A percentile compares a stretch with the other conserved stretches of the same genome.
Evolutionary conservation across 2,888 invertebrate species (phyloP).

Genomic region (Acrocera orbiculus): DNA sequence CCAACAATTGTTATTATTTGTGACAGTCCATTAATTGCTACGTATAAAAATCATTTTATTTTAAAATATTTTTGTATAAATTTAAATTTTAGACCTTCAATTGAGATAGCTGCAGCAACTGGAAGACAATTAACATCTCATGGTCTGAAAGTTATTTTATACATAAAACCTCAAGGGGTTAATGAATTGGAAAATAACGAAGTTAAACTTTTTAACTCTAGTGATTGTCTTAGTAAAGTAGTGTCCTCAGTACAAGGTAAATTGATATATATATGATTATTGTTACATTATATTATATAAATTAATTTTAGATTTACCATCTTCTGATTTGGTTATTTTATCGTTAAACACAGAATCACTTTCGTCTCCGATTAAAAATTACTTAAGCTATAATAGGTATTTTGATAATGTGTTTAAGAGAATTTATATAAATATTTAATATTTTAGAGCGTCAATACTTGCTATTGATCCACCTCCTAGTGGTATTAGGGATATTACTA

Average conservation of each 20-base stretch:
- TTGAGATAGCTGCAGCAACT: conserved; percentile 53
- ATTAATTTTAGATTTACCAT: conserved; percentile 24
- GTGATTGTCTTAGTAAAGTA: conserved; percentile 41
- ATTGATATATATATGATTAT: too few species aligned
- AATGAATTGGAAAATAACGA: conserved; percentile 38
- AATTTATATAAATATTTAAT: background rate
- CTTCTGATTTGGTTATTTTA: conserved; percentile 31
- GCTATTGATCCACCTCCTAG: conserved; percentile 58
- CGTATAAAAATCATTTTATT: background rate
- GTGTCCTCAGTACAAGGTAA: conserved; percentile 34
- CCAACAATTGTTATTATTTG: conserved; percentile 63
- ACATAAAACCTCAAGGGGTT: conserved; percentile 34
- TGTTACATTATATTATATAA: conserved; percentile 1
- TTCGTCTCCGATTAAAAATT: conserved; percentile 39
- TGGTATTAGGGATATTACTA: conserved; percentile 40
- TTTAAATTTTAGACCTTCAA: conserved; percentile 20
- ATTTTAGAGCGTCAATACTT: conserved; percentile 44
- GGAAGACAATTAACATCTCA: conserved; percentile 69
- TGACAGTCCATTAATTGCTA: conserved; percentile 22
- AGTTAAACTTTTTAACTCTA: conserved; percentile 46
- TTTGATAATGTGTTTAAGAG: background rate
- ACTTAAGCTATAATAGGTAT: conserved; percentile 46
- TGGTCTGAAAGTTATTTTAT: conserved; percentile 53
- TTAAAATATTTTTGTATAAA: background rate
- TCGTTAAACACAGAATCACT: conserved; percentile 24